Base-by-base conservation (phyloP, 2,113 vertebrate species). In the Illadopsis cleaveri region DNA sequence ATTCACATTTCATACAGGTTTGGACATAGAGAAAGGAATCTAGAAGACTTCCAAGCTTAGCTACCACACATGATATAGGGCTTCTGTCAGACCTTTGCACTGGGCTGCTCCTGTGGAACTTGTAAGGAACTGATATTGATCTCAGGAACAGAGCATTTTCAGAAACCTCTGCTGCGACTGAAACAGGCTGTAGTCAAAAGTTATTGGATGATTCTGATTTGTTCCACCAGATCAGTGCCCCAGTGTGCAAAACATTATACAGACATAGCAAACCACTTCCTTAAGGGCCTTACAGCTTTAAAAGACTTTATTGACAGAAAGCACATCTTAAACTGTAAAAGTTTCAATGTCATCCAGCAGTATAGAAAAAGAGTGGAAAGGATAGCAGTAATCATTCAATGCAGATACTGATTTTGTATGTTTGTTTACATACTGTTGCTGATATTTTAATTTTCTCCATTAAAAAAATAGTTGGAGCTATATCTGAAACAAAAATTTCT, bases 181-280 rank as follows among this genome's bases (percentile, higher is more conserved):
- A 88, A 85, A 66, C 33, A 66, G 33, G 27, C 40, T 4, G 6
- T 75, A 89, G 80, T 64, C 44, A 70, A 50, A 96, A 75, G 11
- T 83, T 95, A 92, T 80, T 51, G 68, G 87, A 84, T 76, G 85
- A 64, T 85, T 93, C 61, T 79, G 27, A 7, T 95, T 94, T 94
- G 37, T 82, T 94, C 66, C 68, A 70, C 54, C 42, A 93, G 54
- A 88, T 83, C 71, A 45, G 83, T 81, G 65, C 73, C 73, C 40
- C 57, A 40, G 89, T 33, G 57, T 45, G 62, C 48, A 76, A 89
- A 89, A n/a, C 25, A 45, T 78, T 84, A 64, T 76, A 82, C 28
- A 69, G 66, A 87, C 62, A 72, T 12, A 88, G 56, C 0, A 2
- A 96, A 40, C 4, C 8, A 28, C 68, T 90, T 95, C 90, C 79